Evolutionary conservation across 2,113 vertebrate species (phyloP), one percentile per base, ranked within the genome.

Genomic region (Crotophaga sulcirostris): DNA sequence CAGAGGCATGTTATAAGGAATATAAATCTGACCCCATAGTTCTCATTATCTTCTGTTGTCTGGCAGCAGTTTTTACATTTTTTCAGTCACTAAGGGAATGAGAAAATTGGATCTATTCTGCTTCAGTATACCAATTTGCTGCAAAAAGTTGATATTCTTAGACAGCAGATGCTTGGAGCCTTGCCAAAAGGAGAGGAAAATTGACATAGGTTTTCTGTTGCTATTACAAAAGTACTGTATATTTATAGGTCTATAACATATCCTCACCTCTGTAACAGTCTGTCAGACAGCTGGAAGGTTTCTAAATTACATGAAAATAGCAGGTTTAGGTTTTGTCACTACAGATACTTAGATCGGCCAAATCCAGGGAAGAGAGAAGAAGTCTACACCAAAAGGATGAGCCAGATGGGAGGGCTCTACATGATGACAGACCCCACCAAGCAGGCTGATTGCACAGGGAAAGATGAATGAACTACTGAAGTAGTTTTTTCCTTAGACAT

Each of bases 241-340:
- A 87, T 84, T 93, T 93, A 31, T 87, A 93, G 56, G 67, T 69
- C 72, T 94, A 16, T 55, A 96, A 87, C 66, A 89, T 79, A 81
- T 62, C 84, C 54, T 95, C 89, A 95, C 96, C 96, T 95, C 90
- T 95, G 80, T 64, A 91, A 82, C 93, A 96, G 63, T 40, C 93
- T 95, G 89, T 75, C 70, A 94, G 94, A 49, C 89, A 96, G 89
- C 89, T 95, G 91, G 62, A 85, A 94, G 54, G 26, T 82, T 94
- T 87, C 77, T 91, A 84, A 91, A 95, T 87, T 87, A 62, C 38
- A 89, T 3, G 0, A 97, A 95, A 97, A 94, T 62, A 95, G 31
- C 84, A 94, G 77, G 59, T 96, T 94, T 89, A 87, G 6, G 54
- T 89, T 95, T 81, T 95, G 94, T 95, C 87, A 91, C 77, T 73